Conservation (phyloP, 2,797 vertebrate species). For the Peromyscus nudipes region DNA sequence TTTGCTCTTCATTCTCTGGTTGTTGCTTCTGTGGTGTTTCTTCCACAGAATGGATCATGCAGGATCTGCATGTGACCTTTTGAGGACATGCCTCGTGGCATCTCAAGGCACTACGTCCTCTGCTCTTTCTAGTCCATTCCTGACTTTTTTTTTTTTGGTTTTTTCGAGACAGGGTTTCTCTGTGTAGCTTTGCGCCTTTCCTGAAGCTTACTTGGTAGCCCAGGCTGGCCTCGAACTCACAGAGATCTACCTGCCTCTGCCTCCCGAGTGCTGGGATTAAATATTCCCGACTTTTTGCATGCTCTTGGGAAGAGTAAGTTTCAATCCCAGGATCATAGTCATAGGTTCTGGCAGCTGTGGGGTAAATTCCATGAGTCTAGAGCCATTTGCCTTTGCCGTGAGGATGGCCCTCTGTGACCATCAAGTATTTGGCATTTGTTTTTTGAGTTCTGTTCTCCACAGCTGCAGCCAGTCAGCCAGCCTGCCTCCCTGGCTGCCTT, state of each 20-base stretch:
- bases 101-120: background rate
- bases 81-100: background rate
- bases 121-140: background rate
- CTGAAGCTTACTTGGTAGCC: too few species aligned
- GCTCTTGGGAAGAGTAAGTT: background rate
- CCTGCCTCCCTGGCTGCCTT: fast-evolving
- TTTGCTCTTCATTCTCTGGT: background rate
- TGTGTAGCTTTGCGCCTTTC: too few species aligned
- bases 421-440: background rate
- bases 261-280: too few species aligned
- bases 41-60: background rate
- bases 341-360: background rate
- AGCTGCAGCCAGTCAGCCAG: background rate
- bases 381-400: background rate
- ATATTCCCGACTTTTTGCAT: background rate
- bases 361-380: background rate
- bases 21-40: background rate
- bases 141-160: too few species aligned
- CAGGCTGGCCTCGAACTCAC: too few species aligned
- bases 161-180: too few species aligned
- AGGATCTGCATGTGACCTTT: background rate
- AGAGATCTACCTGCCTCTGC: too few species aligned
- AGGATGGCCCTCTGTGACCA: background rate
- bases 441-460: background rate
- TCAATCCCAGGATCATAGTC: background rate